Evolutionary conservation across 2,113 vertebrate genomes (phyloP).

Genomic region (Synodontis membranacea): DNA sequence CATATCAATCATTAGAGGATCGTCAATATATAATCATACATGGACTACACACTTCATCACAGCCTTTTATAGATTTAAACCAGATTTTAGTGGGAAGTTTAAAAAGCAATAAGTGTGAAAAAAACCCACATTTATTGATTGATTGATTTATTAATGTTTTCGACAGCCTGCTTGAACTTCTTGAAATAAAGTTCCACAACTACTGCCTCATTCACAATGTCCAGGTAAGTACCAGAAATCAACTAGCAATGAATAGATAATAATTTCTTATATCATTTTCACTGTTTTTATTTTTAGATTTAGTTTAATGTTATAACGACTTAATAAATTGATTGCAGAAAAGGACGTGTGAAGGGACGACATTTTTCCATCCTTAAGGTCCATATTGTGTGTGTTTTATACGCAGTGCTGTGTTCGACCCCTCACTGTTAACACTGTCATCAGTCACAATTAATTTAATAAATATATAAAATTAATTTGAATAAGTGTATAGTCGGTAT

Average conservation of each 20-base stretch:
- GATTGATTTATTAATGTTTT: slow-evolving; percentile 32
- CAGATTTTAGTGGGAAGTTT: too few species aligned
- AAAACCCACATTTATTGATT: background rate
- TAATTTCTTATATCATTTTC: background rate
- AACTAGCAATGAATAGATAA: too few species aligned
- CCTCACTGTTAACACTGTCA: too few species aligned
- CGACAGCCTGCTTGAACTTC: slow-evolving; percentile 91
- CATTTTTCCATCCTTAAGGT: background rate
- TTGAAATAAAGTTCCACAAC: slow-evolving; percentile 96
- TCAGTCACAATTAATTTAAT: background rate
- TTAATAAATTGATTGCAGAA: background rate
- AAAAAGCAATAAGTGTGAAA: background rate
- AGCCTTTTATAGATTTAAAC: too few species aligned
- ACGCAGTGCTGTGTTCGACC: too few species aligned
- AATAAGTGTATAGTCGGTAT: too few species aligned
- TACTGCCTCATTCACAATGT: slow-evolving; percentile 96
- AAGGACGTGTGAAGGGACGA: background rate
- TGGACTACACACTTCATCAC: too few species aligned
- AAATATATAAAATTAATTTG: background rate
- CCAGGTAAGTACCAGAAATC: slow-evolving; percentile 75
- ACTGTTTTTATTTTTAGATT: background rate
- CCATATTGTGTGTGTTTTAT: background rate
- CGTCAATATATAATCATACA: too few species aligned
- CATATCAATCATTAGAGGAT: too few species aligned
- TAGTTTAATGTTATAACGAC: background rate